These are phyloP conservation scores for Neogale vison DNA, from an alignment of 2,113 vertebrate genomes.

Conservation along the genomic window DNA sequence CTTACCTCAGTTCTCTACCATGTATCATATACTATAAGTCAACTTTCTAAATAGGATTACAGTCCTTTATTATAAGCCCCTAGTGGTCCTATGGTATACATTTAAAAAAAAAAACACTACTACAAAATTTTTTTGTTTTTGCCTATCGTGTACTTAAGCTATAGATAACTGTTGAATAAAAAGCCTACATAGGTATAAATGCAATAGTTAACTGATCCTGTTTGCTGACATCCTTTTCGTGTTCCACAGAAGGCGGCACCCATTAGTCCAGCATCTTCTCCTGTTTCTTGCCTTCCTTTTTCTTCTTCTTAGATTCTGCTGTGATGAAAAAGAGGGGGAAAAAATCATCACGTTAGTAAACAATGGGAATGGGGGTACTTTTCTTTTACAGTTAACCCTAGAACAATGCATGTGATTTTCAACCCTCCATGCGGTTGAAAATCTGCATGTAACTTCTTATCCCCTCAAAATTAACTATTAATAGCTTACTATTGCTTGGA, in stretches of 20 bases:
- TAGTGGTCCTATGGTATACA: slow-evolving; percentile 84
- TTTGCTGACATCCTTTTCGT: slow-evolving; percentile 80
- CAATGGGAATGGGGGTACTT: not conserved
- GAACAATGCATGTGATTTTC: not conserved
- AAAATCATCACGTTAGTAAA: not conserved
- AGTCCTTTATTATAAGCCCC: slow-evolving; percentile 83
- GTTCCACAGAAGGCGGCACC: slow-evolving; percentile 38
- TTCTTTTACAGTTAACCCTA: not conserved
- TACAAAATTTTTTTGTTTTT: slow-evolving; percentile 80
- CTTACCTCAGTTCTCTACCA: slow-evolving; percentile 73
- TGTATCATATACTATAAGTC: slow-evolving; percentile 76
- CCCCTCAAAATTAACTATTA: not conserved
- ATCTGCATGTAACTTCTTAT: not conserved
- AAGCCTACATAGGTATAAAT: slow-evolving; percentile 86
- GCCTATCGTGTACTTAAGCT: slow-evolving; percentile 86
- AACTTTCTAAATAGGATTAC: slow-evolving; percentile 83
- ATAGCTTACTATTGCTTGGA: not conserved
- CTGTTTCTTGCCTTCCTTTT: slow-evolving; percentile 91
- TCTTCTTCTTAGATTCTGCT: slow-evolving; percentile 91
- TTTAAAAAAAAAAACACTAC: slow-evolving; percentile 79
- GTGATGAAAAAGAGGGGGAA: slow-evolving; percentile 36
- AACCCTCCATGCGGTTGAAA: not conserved
- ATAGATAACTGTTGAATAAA: slow-evolving; percentile 86
- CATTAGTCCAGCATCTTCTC: slow-evolving; percentile 89
- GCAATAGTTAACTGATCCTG: slow-evolving; percentile 83